These are phyloP conservation scores for Euspilapteryx auroguttella DNA, from an alignment of 2,888 invertebrate genomes.

Conservation along the genomic window DNA sequence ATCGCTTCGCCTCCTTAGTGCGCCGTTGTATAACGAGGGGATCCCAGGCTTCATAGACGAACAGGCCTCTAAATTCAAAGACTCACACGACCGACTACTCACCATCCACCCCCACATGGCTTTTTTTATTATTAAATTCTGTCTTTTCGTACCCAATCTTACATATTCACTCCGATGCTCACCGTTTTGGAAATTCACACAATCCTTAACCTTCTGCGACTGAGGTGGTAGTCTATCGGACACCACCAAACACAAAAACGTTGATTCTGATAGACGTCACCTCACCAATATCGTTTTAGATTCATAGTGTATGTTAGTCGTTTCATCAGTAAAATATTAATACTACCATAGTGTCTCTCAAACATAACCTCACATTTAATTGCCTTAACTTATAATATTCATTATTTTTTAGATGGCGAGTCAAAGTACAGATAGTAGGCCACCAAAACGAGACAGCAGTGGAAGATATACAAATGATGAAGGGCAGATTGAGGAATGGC, in stretches of 20 bases:
- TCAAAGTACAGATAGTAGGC: neutral
- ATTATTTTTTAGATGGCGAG: slow-evolving; percentile 1
- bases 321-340: slow-evolving; percentile 1
- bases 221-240: slow-evolving; percentile 3
- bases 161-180: no score
- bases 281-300: neutral
- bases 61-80: no score
- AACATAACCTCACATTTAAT: neutral
- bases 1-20: no score
- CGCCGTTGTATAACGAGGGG: no score
- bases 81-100: no score
- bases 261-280: slow-evolving; percentile 1
- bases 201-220: slow-evolving; percentile 2
- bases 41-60: no score
- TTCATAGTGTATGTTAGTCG: slow-evolving; percentile 2
- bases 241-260: neutral
- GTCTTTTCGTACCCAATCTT: no score
- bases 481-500: neutral
- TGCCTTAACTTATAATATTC: neutral
- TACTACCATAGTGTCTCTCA: neutral
- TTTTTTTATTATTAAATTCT: no score
- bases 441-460: neutral
- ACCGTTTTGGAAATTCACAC: no score
- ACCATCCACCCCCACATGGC: no score
- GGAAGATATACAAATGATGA: neutral